These are phyloP conservation scores for Conus ventricosus DNA, from an alignment of 1,140 invertebrate species.

Conservation along the genomic window DNA sequence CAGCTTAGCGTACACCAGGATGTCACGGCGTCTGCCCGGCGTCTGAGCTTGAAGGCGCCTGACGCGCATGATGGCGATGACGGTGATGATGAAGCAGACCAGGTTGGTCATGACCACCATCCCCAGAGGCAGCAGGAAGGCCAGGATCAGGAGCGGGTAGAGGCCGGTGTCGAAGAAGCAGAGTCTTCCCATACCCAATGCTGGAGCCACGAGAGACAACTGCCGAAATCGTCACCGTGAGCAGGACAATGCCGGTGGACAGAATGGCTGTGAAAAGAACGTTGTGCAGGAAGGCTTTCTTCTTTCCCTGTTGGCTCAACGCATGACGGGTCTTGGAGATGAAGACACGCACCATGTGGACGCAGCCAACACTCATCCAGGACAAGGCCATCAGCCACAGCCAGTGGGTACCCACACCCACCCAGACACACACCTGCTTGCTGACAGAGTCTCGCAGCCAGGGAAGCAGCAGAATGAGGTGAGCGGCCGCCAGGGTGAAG, in stretches of 20 bases:
- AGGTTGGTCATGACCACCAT: constrained; percentile 17
- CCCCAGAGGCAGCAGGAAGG: constrained; percentile 24
- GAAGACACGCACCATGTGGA: constrained; percentile 75
- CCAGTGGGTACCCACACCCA: constrained; percentile 90
- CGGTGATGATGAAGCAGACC: constrained; percentile 26
- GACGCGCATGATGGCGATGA: constrained; percentile 10
- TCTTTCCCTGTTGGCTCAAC: no score
- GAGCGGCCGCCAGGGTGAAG: constrained; percentile 70
- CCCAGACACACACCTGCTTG: constrained; percentile 60
- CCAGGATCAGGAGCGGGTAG: neutral
- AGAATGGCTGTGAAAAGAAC: neutral
- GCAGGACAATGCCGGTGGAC: neutral
- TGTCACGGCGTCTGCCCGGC: neutral
- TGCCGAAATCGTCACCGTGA: neutral
- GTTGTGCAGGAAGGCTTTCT: neutral
- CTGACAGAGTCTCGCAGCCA: neutral
- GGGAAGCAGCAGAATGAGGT: constrained; percentile 73
- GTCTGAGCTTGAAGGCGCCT: neutral
- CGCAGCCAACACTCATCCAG: constrained; percentile 95
- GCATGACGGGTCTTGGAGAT: neutral
- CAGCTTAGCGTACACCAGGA: constrained; percentile 38
- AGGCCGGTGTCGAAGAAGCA: constrained; percentile 34
- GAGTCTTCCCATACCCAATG: constrained; percentile 6
- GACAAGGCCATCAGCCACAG: constrained; percentile 93
- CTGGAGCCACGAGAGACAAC: neutral